These are phyloP conservation scores for Euura lappo DNA, from an alignment of 1,140 invertebrate genomes.

Conservation along the genomic window DNA sequence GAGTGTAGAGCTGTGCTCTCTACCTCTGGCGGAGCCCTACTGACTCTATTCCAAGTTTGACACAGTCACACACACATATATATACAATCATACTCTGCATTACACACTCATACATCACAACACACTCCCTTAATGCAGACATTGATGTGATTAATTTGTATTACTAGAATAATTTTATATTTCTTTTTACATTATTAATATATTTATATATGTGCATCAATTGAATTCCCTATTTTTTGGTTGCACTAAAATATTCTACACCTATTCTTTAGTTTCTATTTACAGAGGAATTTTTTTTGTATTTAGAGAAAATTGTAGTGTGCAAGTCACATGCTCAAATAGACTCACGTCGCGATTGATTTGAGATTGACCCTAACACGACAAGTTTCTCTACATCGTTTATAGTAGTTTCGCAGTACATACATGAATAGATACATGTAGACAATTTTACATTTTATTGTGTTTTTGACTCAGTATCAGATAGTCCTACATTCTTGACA, in stretches of 20 bases:
- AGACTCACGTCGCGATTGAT: not conserved
- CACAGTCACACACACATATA: not conserved
- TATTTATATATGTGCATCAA: not conserved
- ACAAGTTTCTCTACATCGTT: not conserved
- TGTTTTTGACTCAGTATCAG: not conserved
- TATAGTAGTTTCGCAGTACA: not conserved
- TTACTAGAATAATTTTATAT: not conserved
- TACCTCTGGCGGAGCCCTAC: not conserved
- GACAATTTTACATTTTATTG: not conserved
- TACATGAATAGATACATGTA: not conserved
- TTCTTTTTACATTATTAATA: not conserved
- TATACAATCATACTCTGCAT: not conserved
- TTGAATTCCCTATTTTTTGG: not conserved
- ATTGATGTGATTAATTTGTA: not conserved
- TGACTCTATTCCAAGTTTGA: not conserved
- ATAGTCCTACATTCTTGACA: not conserved
- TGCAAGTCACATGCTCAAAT: not conserved
- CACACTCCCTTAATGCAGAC: conserved; percentile 2
- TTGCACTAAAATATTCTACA: conserved; percentile 4
- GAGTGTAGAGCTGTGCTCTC: not conserved
- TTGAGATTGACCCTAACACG: not conserved
- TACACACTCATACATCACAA: not conserved
- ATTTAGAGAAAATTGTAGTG: not conserved
- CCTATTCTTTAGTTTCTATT: not conserved
- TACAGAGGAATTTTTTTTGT: not conserved